Evolutionary conservation across 2,113 vertebrate species (phyloP).

Genomic region (Pristiophorus japonicus): DNA sequence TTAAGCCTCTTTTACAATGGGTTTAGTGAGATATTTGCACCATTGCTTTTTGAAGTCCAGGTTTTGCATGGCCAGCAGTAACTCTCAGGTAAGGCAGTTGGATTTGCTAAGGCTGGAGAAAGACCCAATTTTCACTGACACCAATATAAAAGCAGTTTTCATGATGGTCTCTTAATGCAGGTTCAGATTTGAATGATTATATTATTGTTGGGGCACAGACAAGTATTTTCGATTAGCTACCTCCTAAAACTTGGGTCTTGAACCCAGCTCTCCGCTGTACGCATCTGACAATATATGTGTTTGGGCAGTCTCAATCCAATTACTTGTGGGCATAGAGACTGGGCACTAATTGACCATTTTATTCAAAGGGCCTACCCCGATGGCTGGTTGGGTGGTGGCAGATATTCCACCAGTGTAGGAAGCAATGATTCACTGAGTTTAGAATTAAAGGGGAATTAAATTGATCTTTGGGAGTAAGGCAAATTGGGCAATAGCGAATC

Average conservation of each 20-base stretch:
- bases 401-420: background rate
- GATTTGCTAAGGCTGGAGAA: background rate
- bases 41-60: background rate
- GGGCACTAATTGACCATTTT: background rate
- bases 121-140: background rate
- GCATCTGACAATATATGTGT: background rate
- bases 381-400: background rate
- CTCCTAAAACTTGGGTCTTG: background rate
- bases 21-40: too few species aligned
- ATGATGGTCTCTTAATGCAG: background rate
- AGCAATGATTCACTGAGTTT: background rate
- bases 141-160: background rate
- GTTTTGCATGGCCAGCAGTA: background rate
- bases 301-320: background rate
- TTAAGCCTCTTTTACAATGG: too few species aligned
- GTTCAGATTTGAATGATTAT: background rate
- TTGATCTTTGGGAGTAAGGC: background rate
- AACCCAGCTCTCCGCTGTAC: background rate
- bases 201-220: background rate
- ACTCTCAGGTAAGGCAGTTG: background rate
- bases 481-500: background rate
- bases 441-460: background rate
- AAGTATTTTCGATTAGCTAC: background rate
- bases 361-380: background rate
- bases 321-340: too few species aligned